A percentile compares a stretch with the other conserved stretches of the same genome.
Conservation (phyloP, 2,888 invertebrate species). For the Laspeyria flexula region DNA sequence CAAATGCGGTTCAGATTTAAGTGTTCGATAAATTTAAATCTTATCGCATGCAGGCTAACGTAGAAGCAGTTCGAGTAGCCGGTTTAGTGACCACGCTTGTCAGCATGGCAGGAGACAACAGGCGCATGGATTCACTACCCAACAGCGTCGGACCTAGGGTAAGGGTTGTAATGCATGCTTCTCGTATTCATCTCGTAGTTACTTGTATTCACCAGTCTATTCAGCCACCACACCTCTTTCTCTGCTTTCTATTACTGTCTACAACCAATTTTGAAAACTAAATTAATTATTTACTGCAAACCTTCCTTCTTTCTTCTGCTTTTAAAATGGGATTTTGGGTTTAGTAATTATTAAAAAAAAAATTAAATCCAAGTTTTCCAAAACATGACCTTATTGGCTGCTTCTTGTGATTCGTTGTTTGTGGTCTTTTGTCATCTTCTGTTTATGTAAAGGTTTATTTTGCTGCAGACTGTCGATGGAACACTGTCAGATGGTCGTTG, state of each 20-base stretch:
- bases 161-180: conserved; percentile 61
- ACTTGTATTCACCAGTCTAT: conserved; percentile 13
- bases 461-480: conserved; percentile 75
- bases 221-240: conserved; percentile 8
- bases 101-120: conserved; percentile 90
- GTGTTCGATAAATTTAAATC: conserved; percentile 80
- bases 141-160: conserved; percentile 85
- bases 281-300: no score
- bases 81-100: conserved; percentile 93
- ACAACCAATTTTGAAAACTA: no score
- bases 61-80: conserved; percentile 93
- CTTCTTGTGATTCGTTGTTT: not conserved
- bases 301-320: not conserved
- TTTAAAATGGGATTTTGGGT: not conserved
- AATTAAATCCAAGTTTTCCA: not conserved
- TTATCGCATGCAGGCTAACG: conserved; percentile 89
- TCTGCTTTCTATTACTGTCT: not conserved
- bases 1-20: conserved; percentile 48
- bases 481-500: conserved; percentile 69
- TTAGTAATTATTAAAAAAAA: not conserved
- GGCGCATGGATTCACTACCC: conserved; percentile 81
- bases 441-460: not conserved
- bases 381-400: not conserved
- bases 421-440: not conserved
- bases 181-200: conserved; percentile 32